A percentile compares a stretch with the other conserved stretches of the same genome.
These are phyloP conservation scores for Gymnosoma rotundatum DNA, from an alignment of 2,888 invertebrate species.

Conservation along the genomic window DNA sequence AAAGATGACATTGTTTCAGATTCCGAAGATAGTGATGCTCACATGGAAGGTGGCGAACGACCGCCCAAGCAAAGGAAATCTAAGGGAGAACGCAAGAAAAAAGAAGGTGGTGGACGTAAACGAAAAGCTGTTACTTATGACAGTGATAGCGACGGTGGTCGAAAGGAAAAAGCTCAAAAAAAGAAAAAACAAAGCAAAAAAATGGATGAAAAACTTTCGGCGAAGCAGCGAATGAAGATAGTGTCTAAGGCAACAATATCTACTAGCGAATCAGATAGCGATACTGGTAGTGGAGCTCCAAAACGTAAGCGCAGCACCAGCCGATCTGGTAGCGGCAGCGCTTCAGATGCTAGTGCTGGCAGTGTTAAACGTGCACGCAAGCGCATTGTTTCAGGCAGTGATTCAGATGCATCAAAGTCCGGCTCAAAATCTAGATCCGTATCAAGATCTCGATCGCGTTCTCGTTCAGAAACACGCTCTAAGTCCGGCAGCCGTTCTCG, in stretches of 20 bases:
- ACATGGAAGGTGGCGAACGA: slow-evolving; percentile 77
- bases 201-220: slow-evolving; percentile 84
- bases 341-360: slow-evolving; percentile 72
- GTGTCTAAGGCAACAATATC: slow-evolving; percentile 98
- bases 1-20: slow-evolving; percentile 91
- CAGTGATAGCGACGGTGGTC: slow-evolving; percentile 86
- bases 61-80: slow-evolving; percentile 78
- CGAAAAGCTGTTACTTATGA: slow-evolving; percentile 83
- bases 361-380: slow-evolving; percentile 72
- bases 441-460: slow-evolving; percentile 71
- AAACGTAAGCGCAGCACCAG: slow-evolving; percentile 75
- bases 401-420: slow-evolving; percentile 73
- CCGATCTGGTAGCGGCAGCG: slow-evolving; percentile 73
- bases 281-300: slow-evolving; percentile 78
- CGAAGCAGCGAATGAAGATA: slow-evolving; percentile 93
- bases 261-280: slow-evolving; percentile 88
- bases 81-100: slow-evolving; percentile 78
- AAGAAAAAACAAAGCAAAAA: slow-evolving; percentile 82
- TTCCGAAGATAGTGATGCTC: slow-evolving; percentile 86
- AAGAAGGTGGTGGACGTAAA: slow-evolving; percentile 82
- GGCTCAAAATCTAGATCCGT: slow-evolving; percentile 72
- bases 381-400: slow-evolving; percentile 77
- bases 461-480: slow-evolving; percentile 73
- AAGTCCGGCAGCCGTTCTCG: slow-evolving; percentile 70
- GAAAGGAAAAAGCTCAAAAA: slow-evolving; percentile 85